Evolutionary conservation across 1,140 invertebrate genomes (phyloP), one percentile per base, ranked within the genome.

Genomic region (Drosophila littoralis): DNA sequence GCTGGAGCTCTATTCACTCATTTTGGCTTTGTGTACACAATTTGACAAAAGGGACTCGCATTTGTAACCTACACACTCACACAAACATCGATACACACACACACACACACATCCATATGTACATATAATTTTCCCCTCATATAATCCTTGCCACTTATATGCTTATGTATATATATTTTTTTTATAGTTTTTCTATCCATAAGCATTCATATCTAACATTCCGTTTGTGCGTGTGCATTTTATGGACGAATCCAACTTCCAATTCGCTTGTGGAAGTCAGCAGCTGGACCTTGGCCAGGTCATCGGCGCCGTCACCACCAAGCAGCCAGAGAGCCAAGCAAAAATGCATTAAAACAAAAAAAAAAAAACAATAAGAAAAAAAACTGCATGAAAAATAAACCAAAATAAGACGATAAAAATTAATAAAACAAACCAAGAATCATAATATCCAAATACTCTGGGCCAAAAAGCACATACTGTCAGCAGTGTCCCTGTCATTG

Each of bases 181-280:
- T 66, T 68, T 73, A 74, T 67, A 77, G 71, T 74, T 74, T 45
- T 42, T 36, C 38, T 74, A 59, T 45, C 63, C 60, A 54, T 69
- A 45, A 59, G 36, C 65, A 75, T 64, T 59, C 59, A 69, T 69
- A 75, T 48, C 42, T 60, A 70, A 65, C 70, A 75, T 78, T 65
- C 66, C 12, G 65, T 50, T 55, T 70, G 54, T 61, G 69, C 61
- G 63, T 67, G 54, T 75, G 82, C 75, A 79, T 82, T 86, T 86
- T 88, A 88, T 86, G 82, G 82, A 86, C 71, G 63, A 72, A 75
- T 74, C 67, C 71, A 77, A 81, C 55, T 65, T 54, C 55, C 33
- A 63, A 77, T 78, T 75, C 58, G 81, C 81, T 80, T 86, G 69
- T 72, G 78, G 82, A 81, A 58, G 61, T 46, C 75, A 75, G 52